phyloP scores from a whole-genome alignment of 2,113 vertebrate species.

The Seriola quinqueradiata region DNA sequence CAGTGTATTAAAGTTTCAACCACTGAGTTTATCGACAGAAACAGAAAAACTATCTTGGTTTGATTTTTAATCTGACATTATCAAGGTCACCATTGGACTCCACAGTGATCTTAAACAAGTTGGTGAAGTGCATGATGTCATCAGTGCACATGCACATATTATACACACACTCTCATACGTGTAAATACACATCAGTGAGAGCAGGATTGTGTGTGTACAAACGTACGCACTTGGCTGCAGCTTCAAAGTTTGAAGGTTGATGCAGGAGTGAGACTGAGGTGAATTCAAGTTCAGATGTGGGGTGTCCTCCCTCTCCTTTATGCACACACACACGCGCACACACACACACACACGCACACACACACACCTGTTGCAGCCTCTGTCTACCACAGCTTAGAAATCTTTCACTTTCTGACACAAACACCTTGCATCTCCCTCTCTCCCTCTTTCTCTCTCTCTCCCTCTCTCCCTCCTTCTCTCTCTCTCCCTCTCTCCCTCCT shows the following conservation, averaged over 20 bases:
- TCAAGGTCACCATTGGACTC: background rate
- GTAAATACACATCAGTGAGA: background rate
- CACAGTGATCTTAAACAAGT: background rate
- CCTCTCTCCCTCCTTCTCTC: too few relatives aligned
- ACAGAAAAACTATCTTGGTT: too few relatives aligned
- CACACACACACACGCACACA: background rate
- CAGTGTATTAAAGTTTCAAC: too few relatives aligned
- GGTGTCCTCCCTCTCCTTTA: slow-evolving; percentile 19
- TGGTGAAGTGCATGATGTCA: background rate
- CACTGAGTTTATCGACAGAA: too few relatives aligned
- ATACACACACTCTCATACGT: background rate
- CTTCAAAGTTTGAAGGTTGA: slow-evolving; percentile 60
- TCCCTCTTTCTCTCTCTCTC: background rate
- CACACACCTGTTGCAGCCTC: slow-evolving; percentile 8
- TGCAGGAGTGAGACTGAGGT: slow-evolving; percentile 7
- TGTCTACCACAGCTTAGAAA: slow-evolving; percentile 7
- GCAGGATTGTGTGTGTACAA: background rate
- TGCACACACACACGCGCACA: background rate
- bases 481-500: background rate
- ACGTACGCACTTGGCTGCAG: slow-evolving; percentile 40
- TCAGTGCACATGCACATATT: background rate
- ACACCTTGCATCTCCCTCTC: background rate
- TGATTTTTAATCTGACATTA: too few relatives aligned
- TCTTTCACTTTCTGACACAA: slow-evolving; percentile 20
- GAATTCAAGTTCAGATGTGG: slow-evolving; percentile 54